These are phyloP conservation scores for Machimus rusticus DNA, from an alignment of 2,888 invertebrate species.

Conservation along the genomic window DNA sequence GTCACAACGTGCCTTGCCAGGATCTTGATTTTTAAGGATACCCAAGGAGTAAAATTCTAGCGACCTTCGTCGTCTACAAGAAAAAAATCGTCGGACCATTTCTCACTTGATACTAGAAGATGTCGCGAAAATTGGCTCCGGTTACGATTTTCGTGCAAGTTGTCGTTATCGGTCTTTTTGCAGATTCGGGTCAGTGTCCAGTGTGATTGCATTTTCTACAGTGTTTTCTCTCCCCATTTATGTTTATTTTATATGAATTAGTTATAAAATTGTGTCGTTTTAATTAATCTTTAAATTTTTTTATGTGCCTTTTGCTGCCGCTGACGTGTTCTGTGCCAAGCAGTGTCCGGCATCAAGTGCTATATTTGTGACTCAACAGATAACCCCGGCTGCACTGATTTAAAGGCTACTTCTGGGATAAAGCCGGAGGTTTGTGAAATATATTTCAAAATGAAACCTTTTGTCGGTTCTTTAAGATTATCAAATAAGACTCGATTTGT, in stretches of 20 bases:
- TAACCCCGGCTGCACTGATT: conserved; percentile 65
- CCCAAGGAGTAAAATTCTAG: background rate
- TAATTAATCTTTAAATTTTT: background rate
- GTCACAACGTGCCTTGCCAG: background rate
- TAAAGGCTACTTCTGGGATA: conserved; percentile 57
- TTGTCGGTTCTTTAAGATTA: background rate
- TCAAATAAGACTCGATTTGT: background rate
- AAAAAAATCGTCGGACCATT: background rate
- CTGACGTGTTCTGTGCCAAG: background rate
- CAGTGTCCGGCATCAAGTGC: conserved; percentile 65
- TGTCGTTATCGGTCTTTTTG: conserved; percentile 15
- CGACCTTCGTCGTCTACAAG: background rate
- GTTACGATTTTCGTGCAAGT: conserved; percentile 8
- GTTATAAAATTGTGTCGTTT: background rate
- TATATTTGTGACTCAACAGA: conserved; percentile 67
- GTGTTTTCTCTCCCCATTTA: background rate
- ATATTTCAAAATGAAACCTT: background rate
- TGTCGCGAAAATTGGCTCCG: conserved; percentile 19
- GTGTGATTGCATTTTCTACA: background rate
- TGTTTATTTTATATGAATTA: background rate
- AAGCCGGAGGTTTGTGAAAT: conserved; percentile 54
- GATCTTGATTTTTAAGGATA: background rate
- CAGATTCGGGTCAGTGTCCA: conserved; percentile 28
- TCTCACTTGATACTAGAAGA: background rate
- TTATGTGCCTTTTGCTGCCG: background rate